A percentile compares a stretch with the other conserved stretches of the same genome.
Conservation (phyloP, 2,888 invertebrate species). For the Amiota mariae region DNA sequence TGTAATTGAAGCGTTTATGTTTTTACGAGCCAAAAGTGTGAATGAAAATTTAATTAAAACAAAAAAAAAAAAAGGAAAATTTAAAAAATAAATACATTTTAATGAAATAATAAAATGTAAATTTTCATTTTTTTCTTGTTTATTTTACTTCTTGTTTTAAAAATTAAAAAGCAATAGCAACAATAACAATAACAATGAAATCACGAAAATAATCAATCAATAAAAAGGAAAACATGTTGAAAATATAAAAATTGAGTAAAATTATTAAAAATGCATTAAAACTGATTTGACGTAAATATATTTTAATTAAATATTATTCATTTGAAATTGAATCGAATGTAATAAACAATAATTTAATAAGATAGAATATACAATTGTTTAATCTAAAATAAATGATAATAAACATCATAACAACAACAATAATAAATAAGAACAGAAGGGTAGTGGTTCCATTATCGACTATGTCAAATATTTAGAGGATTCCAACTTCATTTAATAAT, state of each 20-base stretch:
- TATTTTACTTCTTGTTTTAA: constrained; percentile 13
- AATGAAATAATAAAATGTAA: constrained; percentile 28
- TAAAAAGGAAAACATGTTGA: background rate
- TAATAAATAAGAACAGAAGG: too few relatives aligned
- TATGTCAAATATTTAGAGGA: too few relatives aligned
- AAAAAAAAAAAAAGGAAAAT: constrained; percentile 47
- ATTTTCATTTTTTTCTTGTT: constrained; percentile 10
- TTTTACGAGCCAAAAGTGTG: constrained; percentile 59
- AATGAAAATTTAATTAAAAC: constrained; percentile 55
- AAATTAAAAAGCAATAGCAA: background rate
- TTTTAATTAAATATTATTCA: background rate
- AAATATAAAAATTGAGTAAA: background rate
- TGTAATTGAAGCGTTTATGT: constrained; percentile 50
- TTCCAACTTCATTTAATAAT: too few relatives aligned
- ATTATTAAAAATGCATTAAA: constrained; percentile 19
- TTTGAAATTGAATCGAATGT: too few relatives aligned
- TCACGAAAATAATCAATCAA: background rate
- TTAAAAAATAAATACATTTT: constrained; percentile 36
- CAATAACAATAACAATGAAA: too few relatives aligned
- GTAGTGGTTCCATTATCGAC: too few relatives aligned
- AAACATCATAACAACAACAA: too few relatives aligned
- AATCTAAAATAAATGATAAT: background rate
- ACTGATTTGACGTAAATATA: constrained; percentile 14
- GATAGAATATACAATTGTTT: background rate
- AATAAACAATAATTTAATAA: too few relatives aligned